Evolutionary conservation across 2,113 vertebrate genomes (phyloP).

Genomic region (Nerophis lumbriciformis): DNA sequence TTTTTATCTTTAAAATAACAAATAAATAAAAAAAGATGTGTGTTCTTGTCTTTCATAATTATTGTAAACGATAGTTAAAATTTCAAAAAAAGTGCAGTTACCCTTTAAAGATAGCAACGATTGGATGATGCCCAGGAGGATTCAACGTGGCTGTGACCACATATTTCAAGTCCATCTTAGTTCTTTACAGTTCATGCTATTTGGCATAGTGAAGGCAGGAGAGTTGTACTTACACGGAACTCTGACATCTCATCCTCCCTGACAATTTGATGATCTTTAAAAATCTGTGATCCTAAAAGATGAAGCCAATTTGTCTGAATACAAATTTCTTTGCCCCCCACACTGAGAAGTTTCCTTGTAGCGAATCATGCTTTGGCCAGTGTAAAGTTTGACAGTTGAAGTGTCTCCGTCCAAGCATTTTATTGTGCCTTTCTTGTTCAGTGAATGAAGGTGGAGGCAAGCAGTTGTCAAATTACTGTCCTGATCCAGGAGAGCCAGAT

Average conservation of each 20-base stretch:
- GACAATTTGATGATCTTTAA: slow-evolving; percentile 27
- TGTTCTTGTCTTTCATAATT: too few relatives aligned
- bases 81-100: too few relatives aligned
- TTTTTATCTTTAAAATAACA: too few relatives aligned
- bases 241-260: slow-evolving; percentile 18
- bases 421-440: slow-evolving; percentile 55
- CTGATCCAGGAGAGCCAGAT: slow-evolving; percentile 96
- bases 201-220: slow-evolving; percentile 34
- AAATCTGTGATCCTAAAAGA: slow-evolving; percentile 24
- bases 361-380: slow-evolving; percentile 23
- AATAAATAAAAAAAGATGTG: too few relatives aligned
- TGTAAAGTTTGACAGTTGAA: slow-evolving; percentile 19
- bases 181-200: slow-evolving; percentile 36
- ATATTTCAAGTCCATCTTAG: slow-evolving; percentile 17
- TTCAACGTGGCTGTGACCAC: too few relatives aligned
- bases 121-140: too few relatives aligned
- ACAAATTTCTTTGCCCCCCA: slow-evolving; percentile 8
- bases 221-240: slow-evolving; percentile 17
- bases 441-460: slow-evolving; percentile 98
- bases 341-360: slow-evolving; percentile 5
- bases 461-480: slow-evolving; percentile 95
- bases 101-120: too few relatives aligned
- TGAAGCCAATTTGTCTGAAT: slow-evolving; percentile 17
- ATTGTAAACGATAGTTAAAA: too few relatives aligned
- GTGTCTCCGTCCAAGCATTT: slow-evolving; percentile 19